phyloP scores from a whole-genome alignment of 2,888 invertebrate genomes.

The Xanthorhoe spadicearia region DNA sequence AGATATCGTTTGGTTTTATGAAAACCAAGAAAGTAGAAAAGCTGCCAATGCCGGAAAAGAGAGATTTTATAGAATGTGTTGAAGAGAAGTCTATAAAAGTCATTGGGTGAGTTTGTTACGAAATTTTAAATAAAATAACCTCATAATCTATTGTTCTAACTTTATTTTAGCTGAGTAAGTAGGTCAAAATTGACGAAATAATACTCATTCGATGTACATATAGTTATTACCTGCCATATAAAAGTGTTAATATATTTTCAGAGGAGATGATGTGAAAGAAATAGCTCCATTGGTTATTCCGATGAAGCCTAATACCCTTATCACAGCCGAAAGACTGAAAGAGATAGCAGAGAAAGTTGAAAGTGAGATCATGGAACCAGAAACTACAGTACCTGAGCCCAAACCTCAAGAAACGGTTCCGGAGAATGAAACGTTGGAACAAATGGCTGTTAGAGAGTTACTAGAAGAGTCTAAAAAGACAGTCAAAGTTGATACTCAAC shows the following conservation, averaged over 20 bases:
- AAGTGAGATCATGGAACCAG: slow-evolving; percentile 80
- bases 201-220: too few species aligned
- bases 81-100: slow-evolving; percentile 91
- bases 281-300: slow-evolving; percentile 87
- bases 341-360: slow-evolving; percentile 81
- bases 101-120: slow-evolving; percentile 84
- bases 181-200: too few species aligned
- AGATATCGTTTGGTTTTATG: slow-evolving; percentile 92
- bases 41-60: slow-evolving; percentile 76
- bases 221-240: too few species aligned
- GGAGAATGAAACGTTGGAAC: slow-evolving; percentile 81
- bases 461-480: slow-evolving; percentile 84
- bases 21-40: slow-evolving; percentile 85
- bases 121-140: not conserved
- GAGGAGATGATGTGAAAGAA: slow-evolving; percentile 82
- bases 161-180: too few species aligned
- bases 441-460: slow-evolving; percentile 90
- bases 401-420: slow-evolving; percentile 56
- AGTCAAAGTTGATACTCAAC: slow-evolving; percentile 62
- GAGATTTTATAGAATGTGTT: slow-evolving; percentile 90
- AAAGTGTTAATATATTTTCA: slow-evolving; percentile 51
- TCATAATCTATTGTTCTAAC: not conserved
- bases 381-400: slow-evolving; percentile 44
- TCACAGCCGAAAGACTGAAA: slow-evolving; percentile 78
- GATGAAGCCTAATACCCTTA: slow-evolving; percentile 83